Conservation (phyloP, 2,888 invertebrate genomes). For the Hecatera dysodea region DNA sequence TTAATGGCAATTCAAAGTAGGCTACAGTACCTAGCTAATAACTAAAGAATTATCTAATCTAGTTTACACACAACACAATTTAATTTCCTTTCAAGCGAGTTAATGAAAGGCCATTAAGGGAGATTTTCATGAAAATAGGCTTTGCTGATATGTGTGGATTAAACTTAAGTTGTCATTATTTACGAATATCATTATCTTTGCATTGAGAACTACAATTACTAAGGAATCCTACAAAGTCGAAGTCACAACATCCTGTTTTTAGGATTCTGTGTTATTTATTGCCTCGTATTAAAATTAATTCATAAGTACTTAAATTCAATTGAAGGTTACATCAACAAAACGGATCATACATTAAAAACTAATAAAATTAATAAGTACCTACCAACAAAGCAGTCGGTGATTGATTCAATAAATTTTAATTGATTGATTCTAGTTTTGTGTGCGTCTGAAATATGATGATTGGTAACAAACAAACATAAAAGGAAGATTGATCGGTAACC, state of each 20-base stretch:
- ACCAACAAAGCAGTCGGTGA: constrained; percentile 42
- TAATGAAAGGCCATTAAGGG: too few species aligned
- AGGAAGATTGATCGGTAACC: constrained; percentile 62
- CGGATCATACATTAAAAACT: constrained; percentile 43
- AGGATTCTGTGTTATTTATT: too few species aligned
- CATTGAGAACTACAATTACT: neutral
- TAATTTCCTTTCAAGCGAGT: too few species aligned
- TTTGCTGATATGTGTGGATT: too few species aligned
- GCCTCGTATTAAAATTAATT: constrained; percentile 32
- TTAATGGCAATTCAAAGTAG: too few species aligned
- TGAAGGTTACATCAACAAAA: constrained; percentile 25
- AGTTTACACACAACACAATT: too few species aligned
- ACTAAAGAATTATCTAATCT: too few species aligned
- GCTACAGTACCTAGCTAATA: too few species aligned
- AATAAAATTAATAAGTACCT: constrained; percentile 50
- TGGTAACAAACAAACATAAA: constrained; percentile 53
- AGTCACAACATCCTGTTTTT: too few species aligned
- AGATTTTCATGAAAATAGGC: too few species aligned
- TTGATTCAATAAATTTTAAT: constrained; percentile 61
- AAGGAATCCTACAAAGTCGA: neutral
- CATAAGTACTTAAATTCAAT: constrained; percentile 33
- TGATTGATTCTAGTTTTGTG: constrained; percentile 62
- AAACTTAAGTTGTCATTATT: too few species aligned
- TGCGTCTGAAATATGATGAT: constrained; percentile 57
- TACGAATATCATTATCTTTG: too few species aligned